phyloP scores from a whole-genome alignment of 2,113 vertebrate species.

The Bucco capensis region DNA sequence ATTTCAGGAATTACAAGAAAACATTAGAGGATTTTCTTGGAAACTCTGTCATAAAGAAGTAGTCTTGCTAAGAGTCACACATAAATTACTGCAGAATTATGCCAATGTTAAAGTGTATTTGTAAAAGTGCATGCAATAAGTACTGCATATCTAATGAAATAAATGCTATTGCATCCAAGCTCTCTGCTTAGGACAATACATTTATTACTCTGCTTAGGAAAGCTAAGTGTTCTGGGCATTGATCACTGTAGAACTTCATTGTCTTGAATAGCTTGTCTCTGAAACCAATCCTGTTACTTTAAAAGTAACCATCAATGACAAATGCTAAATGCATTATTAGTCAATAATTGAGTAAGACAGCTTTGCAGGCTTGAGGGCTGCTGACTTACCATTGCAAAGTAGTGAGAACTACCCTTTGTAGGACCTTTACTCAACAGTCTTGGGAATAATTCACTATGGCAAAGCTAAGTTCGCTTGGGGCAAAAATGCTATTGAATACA shows the following conservation, averaged over 20 bases:
- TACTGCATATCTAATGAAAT: conserved; percentile 62
- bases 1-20: conserved; percentile 56
- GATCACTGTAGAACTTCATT: conserved; percentile 55
- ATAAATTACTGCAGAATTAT: conserved; percentile 57
- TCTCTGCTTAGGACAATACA: conserved; percentile 16
- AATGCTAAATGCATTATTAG: not conserved
- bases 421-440: not conserved
- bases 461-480: not conserved
- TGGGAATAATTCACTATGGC: not conserved
- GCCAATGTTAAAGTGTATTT: conserved; percentile 43
- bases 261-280: conserved; percentile 43
- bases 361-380: not conserved
- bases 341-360: not conserved
- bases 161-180: conserved; percentile 25
- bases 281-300: conserved; percentile 34
- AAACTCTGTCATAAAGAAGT: conserved; percentile 41
- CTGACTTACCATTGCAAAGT: not conserved
- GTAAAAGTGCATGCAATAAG: conserved; percentile 39
- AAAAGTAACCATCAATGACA: conserved; percentile 45
- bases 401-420: not conserved
- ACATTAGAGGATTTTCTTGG: conserved; percentile 49
- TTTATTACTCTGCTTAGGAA: conserved; percentile 53
- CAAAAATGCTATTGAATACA: not conserved
- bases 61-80: conserved; percentile 28
- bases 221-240: conserved; percentile 52